These are phyloP conservation scores for Epicauta chinensis DNA, from an alignment of 1,140 invertebrate species.

Conservation along the genomic window DNA sequence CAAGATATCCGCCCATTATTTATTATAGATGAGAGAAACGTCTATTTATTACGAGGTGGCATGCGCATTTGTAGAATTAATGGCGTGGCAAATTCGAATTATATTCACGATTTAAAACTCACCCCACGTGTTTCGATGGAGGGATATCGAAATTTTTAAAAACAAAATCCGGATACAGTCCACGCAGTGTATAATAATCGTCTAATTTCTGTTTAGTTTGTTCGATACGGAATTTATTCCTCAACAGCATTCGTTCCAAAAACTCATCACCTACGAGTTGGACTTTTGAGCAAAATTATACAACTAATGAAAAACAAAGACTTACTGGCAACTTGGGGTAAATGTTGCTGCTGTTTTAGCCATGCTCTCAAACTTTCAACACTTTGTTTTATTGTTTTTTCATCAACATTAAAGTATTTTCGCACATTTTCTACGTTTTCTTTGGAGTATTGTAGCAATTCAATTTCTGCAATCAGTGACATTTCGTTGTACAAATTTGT, in stretches of 20 bases:
- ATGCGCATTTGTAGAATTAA: no score
- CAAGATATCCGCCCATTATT: no score
- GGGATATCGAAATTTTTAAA: neutral
- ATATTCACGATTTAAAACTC: neutral
- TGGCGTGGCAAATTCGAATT: no score
- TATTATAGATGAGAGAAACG: no score
- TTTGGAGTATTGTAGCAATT: neutral
- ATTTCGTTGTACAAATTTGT: no score
- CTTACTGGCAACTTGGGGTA: neutral
- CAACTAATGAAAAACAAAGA: neutral
- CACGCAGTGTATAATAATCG: neutral
- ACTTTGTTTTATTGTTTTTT: neutral
- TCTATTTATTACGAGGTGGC: no score
- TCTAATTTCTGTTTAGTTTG: conserved; percentile 2
- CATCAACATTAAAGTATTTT: neutral
- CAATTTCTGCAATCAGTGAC: neutral
- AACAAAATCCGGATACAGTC: neutral
- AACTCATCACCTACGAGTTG: neutral
- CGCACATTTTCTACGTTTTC: neutral
- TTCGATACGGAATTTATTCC: conserved; percentile 6
- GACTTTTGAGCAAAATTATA: neutral
- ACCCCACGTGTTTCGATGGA: neutral
- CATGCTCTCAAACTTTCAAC: neutral
- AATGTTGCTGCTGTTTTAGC: neutral
- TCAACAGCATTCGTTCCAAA: neutral